Evolutionary conservation across 2,113 vertebrate genomes (phyloP), one percentile per base, ranked within the genome.

Genomic region (Eurystomus gularis): DNA sequence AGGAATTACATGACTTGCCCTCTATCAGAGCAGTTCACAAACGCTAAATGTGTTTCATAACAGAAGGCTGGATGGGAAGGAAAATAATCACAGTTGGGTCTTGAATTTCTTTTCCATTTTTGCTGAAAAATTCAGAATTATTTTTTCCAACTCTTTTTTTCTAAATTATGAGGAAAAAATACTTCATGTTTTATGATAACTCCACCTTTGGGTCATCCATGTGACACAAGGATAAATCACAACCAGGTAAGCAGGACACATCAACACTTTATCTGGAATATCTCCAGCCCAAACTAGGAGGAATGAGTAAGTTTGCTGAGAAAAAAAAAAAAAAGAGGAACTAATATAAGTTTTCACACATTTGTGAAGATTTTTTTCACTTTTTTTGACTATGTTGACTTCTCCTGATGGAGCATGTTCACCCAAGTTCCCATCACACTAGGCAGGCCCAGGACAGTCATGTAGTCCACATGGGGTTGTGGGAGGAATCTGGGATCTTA

Each of bases 21-120:
- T 88, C 94, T 78, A 88, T 33, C 60, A 83, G 85, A 88, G 60
- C 33, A 86, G 25, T 77, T 93, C 86, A 83, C 71, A 83, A 92
- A 77, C 31, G 73, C 60, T 55, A 73, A 83, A 95, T 64, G 78
- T 66, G 82, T 97, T 93, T 93, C 92, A 90, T 88, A 92, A 92
- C 42, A 78, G 68, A 92, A 88, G 78, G 13, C n/a, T 92, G 72
- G 58, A 90, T 94, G 17, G n/a, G 8, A 72, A 90, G 29, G 13
- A 76, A 92, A 86, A 76, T 55, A 91, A 79, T 80, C 1, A 1
- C 28, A 83, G 25, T 26, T 62, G 10, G 15, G 20, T 62, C 60
- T 81, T 92, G 40, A 93, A 78, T 66, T 62, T 66, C 25, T 94
- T 81, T 77, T 57, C 46, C 13, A 35, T 62, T 92, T 90, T 73